Conservation (phyloP, 2,797 vertebrate genomes). For the Chaenodraco wilsoni region DNA sequence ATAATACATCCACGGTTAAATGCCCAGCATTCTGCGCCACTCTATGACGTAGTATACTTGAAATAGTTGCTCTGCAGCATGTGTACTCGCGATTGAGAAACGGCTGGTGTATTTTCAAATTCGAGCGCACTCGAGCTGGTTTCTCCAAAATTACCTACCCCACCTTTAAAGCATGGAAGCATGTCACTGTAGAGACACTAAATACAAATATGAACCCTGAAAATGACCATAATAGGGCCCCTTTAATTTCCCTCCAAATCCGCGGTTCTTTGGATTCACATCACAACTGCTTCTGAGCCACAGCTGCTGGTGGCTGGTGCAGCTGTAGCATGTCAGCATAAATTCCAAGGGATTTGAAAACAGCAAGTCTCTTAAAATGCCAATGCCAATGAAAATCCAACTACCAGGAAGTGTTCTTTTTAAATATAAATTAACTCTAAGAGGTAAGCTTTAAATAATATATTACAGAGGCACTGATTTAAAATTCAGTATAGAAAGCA, state of each 20-base stretch:
- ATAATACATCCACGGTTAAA: no score
- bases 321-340: slow-evolving; percentile 36
- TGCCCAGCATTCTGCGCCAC: no score
- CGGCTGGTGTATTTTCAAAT: no score
- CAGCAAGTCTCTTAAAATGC: background rate
- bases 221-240: no score
- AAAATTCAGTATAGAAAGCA: background rate
- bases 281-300: slow-evolving; percentile 41
- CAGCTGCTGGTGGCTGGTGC: slow-evolving; percentile 36
- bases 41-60: no score
- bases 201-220: no score
- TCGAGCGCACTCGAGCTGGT: no score
- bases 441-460: background rate
- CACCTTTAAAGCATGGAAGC: no score
- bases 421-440: background rate
- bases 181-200: no score
- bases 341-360: background rate
- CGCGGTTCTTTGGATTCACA: slow-evolving; percentile 27
- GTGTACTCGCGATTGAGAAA: no score
- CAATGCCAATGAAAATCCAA: background rate
- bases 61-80: no score
- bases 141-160: no score
- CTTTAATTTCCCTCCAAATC: slow-evolving; percentile 53
- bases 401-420: background rate
- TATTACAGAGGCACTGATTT: background rate